Evolutionary conservation across 2,888 invertebrate species (phyloP).

Genomic region (Acleris sparsana): DNA sequence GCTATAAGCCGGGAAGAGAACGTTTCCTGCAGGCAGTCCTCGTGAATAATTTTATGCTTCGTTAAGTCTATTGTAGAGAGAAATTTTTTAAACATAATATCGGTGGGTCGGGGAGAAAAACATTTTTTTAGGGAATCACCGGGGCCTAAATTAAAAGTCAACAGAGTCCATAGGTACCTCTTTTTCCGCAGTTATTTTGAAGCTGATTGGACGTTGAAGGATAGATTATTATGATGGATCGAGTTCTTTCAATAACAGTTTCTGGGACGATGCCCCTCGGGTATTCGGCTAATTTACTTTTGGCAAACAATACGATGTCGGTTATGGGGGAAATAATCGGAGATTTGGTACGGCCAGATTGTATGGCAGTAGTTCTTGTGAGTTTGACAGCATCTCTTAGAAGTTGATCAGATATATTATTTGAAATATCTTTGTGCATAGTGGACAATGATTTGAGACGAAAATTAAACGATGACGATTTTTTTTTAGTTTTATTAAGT

Average conservation of each 20-base stretch:
- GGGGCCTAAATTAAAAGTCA: constrained; percentile 62
- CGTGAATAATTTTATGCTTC: constrained; percentile 77
- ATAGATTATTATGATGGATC: constrained; percentile 61
- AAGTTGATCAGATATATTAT: too few relatives aligned
- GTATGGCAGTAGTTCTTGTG: background rate
- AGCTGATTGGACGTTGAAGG: constrained; percentile 53
- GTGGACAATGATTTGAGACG: too few relatives aligned
- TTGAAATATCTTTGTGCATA: too few relatives aligned
- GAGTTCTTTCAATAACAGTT: constrained; percentile 47
- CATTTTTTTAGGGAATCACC: constrained; percentile 45
- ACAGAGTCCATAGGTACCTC: constrained; percentile 44
- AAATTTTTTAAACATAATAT: constrained; percentile 63
- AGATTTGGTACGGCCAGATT: constrained; percentile 2
- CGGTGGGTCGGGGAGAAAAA: constrained; percentile 44
- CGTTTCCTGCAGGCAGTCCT: constrained; percentile 67
- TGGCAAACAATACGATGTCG: constrained; percentile 44
- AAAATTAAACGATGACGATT: too few relatives aligned
- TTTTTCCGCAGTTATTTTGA: constrained; percentile 44
- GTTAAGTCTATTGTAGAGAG: constrained; percentile 73
- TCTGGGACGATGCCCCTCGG: constrained; percentile 44
- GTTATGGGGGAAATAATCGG: constrained; percentile 24
- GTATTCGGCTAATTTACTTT: constrained; percentile 50
- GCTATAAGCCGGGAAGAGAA: constrained; percentile 62
- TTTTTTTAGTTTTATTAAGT: too few relatives aligned
- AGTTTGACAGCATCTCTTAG: background rate